Evolutionary conservation across 2,797 vertebrate species (phyloP).

Genomic region (Cryptoblepharus egeriae): DNA sequence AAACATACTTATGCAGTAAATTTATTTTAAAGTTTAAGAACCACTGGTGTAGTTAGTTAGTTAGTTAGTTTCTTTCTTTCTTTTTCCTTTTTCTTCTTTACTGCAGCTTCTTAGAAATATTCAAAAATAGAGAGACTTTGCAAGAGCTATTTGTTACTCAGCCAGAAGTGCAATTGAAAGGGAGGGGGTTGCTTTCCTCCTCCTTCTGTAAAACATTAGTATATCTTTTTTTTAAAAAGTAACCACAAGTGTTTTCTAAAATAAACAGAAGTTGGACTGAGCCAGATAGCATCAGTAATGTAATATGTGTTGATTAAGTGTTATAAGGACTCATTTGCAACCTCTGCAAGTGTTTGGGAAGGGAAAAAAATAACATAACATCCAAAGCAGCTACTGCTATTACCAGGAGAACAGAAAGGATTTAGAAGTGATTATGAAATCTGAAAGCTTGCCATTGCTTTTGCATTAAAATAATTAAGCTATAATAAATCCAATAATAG

Average conservation of each 20-base stretch:
- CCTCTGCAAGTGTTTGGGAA: background rate
- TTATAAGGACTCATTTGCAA: conserved; percentile 1
- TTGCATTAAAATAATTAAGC: background rate
- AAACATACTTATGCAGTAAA: too few species aligned
- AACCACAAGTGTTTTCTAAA: background rate
- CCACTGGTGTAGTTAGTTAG: too few species aligned
- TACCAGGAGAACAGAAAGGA: conserved; percentile 15
- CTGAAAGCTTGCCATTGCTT: background rate
- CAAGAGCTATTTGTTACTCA: background rate
- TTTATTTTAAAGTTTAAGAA: too few species aligned
- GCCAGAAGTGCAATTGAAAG: background rate
- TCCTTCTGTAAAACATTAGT: background rate
- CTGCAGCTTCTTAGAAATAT: background rate
- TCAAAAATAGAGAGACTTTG: background rate
- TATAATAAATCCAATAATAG: background rate
- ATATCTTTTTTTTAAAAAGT: background rate
- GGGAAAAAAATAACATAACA: background rate
- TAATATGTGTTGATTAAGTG: background rate
- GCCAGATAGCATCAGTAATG: background rate
- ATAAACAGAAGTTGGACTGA: background rate
- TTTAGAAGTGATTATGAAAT: background rate
- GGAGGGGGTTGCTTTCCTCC: rapidly evolving
- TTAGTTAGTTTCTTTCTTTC: too few species aligned
- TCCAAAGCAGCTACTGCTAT: background rate
- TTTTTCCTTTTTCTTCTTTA: too few species aligned